Evolutionary conservation across 2,888 invertebrate genomes (phyloP).

Genomic region (Dasysyrphus albostriatus): DNA sequence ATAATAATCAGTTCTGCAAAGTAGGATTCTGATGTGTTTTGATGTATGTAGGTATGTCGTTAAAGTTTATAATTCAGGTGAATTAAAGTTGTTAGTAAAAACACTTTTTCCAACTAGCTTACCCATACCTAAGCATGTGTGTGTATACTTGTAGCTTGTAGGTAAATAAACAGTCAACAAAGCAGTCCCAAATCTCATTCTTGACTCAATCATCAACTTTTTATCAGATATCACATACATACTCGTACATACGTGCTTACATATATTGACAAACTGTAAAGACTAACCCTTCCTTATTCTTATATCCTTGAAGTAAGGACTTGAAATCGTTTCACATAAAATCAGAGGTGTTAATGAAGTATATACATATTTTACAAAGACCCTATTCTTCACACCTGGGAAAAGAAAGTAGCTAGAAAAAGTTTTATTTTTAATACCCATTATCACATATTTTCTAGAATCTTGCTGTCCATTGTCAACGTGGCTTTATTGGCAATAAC

Average conservation of each 20-base stretch:
- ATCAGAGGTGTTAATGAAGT: conserved; percentile 42
- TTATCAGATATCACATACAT: too few species aligned
- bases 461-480: conserved; percentile 57
- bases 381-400: not conserved
- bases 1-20: too few species aligned
- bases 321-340: conserved; percentile 23
- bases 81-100: too few species aligned
- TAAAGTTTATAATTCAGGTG: too few species aligned
- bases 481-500: conserved; percentile 72
- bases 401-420: conserved; percentile 40
- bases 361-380: not conserved
- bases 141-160: too few species aligned
- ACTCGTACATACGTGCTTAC: not conserved
- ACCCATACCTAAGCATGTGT: too few species aligned
- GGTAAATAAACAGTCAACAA: too few species aligned
- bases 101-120: too few species aligned
- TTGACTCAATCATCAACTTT: not conserved
- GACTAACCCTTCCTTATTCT: not conserved
- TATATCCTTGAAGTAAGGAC: not conserved
- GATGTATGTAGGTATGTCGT: too few species aligned
- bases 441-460: conserved; percentile 53
- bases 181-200: too few species aligned
- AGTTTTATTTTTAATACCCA: conserved; percentile 61
- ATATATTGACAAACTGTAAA: not conserved
- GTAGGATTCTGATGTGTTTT: too few species aligned